A percentile compares a stretch with the other conserved stretches of the same genome.
phyloP scores from a whole-genome alignment of 2,113 vertebrate genomes.

The Archilochus colubris region DNA sequence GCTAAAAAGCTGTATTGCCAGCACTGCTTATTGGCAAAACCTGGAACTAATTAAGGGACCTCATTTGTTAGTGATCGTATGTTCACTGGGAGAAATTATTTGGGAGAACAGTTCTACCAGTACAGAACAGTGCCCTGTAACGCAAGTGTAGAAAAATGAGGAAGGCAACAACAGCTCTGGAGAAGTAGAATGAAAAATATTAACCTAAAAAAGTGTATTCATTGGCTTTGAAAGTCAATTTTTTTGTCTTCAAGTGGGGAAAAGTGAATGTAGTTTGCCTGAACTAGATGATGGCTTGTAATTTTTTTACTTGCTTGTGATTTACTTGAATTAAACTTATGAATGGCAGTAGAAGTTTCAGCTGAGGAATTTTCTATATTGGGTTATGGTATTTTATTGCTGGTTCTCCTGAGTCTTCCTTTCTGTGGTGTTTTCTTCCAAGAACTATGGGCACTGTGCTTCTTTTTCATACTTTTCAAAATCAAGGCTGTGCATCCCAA shows the following conservation, averaged over 20 bases:
- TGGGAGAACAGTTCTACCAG: not conserved
- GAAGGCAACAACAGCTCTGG: not conserved
- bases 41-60: conserved; percentile 29
- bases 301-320: not conserved
- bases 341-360: not conserved
- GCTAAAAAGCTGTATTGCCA: conserved; percentile 1
- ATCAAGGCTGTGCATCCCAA: not conserved
- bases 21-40: conserved; percentile 23
- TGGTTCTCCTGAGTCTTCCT: not conserved
- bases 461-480: not conserved
- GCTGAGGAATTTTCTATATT: conserved; percentile 2
- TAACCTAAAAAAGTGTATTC: not conserved
- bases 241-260: not conserved
- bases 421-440: not conserved
- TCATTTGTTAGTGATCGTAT: not conserved
- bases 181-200: not conserved
- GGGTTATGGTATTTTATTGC: not conserved
- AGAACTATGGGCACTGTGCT: not conserved
- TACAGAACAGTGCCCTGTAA: not conserved
- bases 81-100: not conserved
- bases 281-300: not conserved
- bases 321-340: conserved; percentile 8
- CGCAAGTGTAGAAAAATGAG: not conserved
- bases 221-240: not conserved
- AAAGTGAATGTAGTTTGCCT: conserved; percentile 1